A percentile compares a stretch with the other conserved stretches of the same genome.
phyloP scores from a whole-genome alignment of 1,140 invertebrate genomes.

The Ptiloglossa arizonensis region DNA sequence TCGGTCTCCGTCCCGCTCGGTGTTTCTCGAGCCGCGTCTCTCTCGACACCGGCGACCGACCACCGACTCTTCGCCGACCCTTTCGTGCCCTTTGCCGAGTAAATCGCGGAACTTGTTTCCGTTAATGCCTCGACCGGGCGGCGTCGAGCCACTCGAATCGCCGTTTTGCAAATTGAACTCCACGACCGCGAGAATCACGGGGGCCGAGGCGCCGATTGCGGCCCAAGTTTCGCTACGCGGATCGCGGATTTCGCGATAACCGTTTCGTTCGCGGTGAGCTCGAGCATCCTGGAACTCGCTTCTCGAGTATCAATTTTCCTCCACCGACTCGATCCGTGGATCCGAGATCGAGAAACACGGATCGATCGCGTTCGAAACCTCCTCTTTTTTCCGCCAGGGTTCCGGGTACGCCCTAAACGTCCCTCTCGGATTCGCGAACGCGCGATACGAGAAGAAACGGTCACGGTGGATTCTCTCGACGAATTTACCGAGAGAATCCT shows the following conservation, averaged over 20 bases:
- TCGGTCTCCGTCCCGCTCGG: neutral
- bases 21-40: neutral
- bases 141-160: conserved; percentile 35
- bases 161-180: conserved; percentile 41
- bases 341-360: too few species aligned
- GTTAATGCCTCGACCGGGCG: conserved; percentile 27
- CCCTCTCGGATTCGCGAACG: too few species aligned
- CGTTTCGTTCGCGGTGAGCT: conserved; percentile 6
- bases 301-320: too few species aligned
- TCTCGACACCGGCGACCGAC: neutral
- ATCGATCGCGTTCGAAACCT: too few species aligned
- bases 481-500: too few species aligned
- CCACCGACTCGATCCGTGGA: too few species aligned
- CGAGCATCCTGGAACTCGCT: neutral
- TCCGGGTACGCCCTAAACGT: too few species aligned
- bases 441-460: too few species aligned
- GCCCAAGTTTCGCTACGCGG: neutral
- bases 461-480: too few species aligned
- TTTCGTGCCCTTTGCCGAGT: conserved; percentile 39
- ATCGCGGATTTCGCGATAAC: neutral
- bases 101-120: conserved; percentile 46
- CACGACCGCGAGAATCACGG: neutral
- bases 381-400: too few species aligned
- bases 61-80: conserved; percentile 26
- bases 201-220: neutral